phyloP scores from a whole-genome alignment of 2,888 invertebrate genomes.

The Electrophaes corylata region DNA sequence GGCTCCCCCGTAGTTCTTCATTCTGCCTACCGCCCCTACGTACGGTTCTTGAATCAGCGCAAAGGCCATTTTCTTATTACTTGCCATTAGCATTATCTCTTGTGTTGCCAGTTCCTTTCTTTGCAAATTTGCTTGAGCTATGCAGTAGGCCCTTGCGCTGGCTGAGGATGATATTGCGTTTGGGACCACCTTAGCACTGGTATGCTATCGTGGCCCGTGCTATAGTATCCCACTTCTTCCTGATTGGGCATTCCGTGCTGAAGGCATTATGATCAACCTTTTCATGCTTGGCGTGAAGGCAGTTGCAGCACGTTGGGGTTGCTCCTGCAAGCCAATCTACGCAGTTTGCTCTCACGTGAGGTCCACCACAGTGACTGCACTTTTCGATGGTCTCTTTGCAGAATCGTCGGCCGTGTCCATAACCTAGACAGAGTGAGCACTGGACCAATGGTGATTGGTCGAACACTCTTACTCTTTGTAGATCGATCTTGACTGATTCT shows the following conservation, averaged over 20 bases:
- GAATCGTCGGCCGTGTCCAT: no score
- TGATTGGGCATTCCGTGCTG: not conserved
- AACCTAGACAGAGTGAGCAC: constrained; percentile 5
- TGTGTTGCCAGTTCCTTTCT: not conserved
- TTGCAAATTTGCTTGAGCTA: constrained; percentile 7
- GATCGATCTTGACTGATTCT: not conserved
- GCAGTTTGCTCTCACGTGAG: constrained; percentile 11
- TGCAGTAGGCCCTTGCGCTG: not conserved
- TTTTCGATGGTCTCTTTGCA: no score
- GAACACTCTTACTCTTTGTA: not conserved
- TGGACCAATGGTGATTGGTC: constrained; percentile 2
- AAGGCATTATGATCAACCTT: not conserved
- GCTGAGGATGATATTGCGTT: not conserved
- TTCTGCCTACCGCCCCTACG: no score
- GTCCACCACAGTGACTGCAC: no score
- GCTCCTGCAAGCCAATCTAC: constrained; percentile 5
- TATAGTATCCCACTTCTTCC: not conserved
- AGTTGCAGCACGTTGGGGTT: not conserved
- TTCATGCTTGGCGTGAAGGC: not conserved
- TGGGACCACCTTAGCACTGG: not conserved
- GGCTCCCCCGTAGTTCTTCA: not conserved
- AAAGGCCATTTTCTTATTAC: no score
- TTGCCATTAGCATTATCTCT: not conserved
- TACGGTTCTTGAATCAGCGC: no score
- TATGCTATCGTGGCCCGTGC: not conserved